A percentile compares a stretch with the other conserved stretches of the same genome.
Conservation (phyloP, 2,888 invertebrate genomes). For the Mythimna ferrago region DNA sequence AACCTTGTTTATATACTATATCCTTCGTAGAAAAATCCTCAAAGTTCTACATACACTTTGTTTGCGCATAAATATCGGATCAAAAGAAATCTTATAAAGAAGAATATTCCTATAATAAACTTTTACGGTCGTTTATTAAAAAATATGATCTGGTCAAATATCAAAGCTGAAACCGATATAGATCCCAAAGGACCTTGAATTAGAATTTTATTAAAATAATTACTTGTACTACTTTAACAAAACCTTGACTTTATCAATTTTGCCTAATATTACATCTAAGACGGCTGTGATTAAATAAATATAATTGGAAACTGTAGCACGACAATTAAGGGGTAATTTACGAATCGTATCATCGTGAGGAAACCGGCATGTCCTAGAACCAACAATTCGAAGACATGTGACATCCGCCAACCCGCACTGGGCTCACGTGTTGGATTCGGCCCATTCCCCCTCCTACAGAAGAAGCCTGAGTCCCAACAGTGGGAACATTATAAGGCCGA, state of each 20-base stretch:
- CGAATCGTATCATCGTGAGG: too few species aligned
- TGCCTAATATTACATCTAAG: not conserved
- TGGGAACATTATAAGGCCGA: too few species aligned
- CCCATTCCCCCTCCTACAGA: too few species aligned
- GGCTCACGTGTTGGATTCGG: too few species aligned
- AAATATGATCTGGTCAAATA: conserved; percentile 23
- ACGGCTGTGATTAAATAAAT: not conserved
- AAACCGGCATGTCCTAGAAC: too few species aligned
- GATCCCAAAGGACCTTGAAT: not conserved
- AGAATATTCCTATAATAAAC: conserved; percentile 2
- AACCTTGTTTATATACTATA: not conserved
- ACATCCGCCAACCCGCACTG: too few species aligned
- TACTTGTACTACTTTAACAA: not conserved
- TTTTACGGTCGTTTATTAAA: conserved; percentile 1
- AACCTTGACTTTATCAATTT: conserved; percentile 5
- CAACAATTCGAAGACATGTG: too few species aligned
- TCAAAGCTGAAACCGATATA: conserved; percentile 19
- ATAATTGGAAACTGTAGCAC: not conserved
- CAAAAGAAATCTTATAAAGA: conserved; percentile 4
- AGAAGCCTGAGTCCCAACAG: too few species aligned
- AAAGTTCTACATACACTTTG: not conserved
- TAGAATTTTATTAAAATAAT: conserved; percentile 30
- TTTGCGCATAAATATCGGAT: conserved; percentile 4
- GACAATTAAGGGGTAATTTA: not conserved
- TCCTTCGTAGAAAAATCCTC: not conserved